Conservation (phyloP, 2,888 invertebrate genomes). For the Druceiella hillmani region DNA sequence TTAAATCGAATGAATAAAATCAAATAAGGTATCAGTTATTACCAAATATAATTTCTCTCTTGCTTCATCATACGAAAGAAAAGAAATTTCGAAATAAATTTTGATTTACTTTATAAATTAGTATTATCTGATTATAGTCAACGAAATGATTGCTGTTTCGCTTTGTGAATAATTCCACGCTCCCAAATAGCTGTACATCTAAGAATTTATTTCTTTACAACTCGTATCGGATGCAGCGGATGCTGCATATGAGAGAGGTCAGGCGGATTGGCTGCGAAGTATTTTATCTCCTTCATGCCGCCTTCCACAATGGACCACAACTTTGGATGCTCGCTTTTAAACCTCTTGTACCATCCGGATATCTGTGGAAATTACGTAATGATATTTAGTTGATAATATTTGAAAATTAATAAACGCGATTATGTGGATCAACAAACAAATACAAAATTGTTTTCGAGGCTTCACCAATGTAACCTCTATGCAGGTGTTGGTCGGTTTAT, state of each 20-base stretch:
- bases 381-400: no score
- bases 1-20: no score
- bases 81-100: no score
- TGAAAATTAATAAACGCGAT: neutral
- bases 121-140: slow-evolving; percentile 5
- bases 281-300: slow-evolving; percentile 63
- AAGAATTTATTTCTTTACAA: slow-evolving; percentile 33
- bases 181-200: no score
- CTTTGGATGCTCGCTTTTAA: slow-evolving; percentile 60
- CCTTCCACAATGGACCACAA: slow-evolving; percentile 64
- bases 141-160: slow-evolving; percentile 1
- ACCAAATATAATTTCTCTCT: no score
- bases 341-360: slow-evolving; percentile 63
- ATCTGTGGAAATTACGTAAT: slow-evolving; percentile 36
- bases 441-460: no score
- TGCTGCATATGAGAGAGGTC: slow-evolving; percentile 65
- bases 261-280: slow-evolving; percentile 67
- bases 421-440: no score
- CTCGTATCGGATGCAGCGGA: slow-evolving; percentile 66
- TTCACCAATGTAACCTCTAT: no score
- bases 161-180: slow-evolving; percentile 3
- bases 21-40: no score
- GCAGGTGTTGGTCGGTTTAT: no score
- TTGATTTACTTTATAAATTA: slow-evolving; percentile 2
- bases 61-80: no score